Evolutionary conservation across 1,140 invertebrate genomes (phyloP).

Genomic region (Aporrectodea caliginosa): DNA sequence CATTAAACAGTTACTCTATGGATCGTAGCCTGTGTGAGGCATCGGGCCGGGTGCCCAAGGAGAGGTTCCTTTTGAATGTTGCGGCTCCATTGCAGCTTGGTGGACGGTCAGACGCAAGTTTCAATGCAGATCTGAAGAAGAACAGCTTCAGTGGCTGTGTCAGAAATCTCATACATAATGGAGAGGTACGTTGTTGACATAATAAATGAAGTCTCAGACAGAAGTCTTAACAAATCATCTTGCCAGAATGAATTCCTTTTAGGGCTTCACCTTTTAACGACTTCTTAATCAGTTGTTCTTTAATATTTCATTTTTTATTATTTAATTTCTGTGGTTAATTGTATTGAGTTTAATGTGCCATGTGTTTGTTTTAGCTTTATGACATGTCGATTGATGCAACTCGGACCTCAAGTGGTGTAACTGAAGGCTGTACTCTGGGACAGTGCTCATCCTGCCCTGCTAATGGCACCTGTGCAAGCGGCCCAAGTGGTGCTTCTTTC

Average conservation of each 20-base stretch:
- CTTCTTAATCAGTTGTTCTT: too few relatives aligned
- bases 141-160: conserved; percentile 92
- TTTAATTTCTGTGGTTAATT: too few relatives aligned
- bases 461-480: conserved; percentile 74
- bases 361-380: conserved; percentile 64
- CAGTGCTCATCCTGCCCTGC: conserved; percentile 39
- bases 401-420: conserved; percentile 74
- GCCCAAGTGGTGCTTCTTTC: conserved; percentile 60
- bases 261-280: too few relatives aligned
- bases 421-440: conserved; percentile 79
- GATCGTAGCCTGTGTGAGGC: conserved; percentile 85
- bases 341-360: too few relatives aligned
- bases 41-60: conserved; percentile 79
- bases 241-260: too few relatives aligned
- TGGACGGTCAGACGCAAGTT: conserved; percentile 64
- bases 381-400: conserved; percentile 75
- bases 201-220: too few relatives aligned
- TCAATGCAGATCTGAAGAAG: conserved; percentile 60
- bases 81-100: conserved; percentile 91
- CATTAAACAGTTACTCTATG: conserved; percentile 46
- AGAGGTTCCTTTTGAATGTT: conserved; percentile 93
- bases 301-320: too few relatives aligned
- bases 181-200: too few relatives aligned
- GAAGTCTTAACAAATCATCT: too few relatives aligned
- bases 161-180: conserved; percentile 89